Conservation (phyloP, 2,797 vertebrate species). For the Oreonectes daqikongensis region DNA sequence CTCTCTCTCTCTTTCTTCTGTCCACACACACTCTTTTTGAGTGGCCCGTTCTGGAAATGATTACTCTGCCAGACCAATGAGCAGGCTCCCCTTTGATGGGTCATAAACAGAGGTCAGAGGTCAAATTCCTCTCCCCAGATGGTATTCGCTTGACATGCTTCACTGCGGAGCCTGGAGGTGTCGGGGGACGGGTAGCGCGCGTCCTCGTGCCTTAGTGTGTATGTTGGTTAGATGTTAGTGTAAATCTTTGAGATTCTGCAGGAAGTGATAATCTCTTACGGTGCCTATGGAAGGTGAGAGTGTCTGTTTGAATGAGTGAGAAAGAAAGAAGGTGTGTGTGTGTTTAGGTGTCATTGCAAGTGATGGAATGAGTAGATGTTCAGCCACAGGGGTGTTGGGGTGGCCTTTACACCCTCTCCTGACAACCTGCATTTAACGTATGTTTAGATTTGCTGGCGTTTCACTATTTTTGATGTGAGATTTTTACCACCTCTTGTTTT, state of each 20-base stretch:
- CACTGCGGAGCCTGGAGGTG: constrained; percentile 31
- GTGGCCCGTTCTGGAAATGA: constrained; percentile 53
- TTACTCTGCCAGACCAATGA: constrained; percentile 52
- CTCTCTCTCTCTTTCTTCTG: constrained; percentile 40
- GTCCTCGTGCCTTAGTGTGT: constrained; percentile 20
- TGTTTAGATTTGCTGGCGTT: constrained; percentile 3
- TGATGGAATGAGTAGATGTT: constrained; percentile 31
- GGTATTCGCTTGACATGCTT: constrained; percentile 64
- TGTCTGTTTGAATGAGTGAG: constrained; percentile 10
- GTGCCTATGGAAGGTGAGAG: constrained; percentile 1
- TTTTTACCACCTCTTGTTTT: background rate
- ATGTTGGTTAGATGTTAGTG: constrained; percentile 14
- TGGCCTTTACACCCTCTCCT: constrained; percentile 35
- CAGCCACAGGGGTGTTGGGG: constrained; percentile 35
- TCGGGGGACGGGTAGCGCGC: constrained; percentile 17
- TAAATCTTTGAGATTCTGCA: constrained; percentile 5
- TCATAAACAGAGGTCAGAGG: constrained; percentile 68
- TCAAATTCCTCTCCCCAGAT: constrained; percentile 74
- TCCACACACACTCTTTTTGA: constrained; percentile 21
- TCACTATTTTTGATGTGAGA: constrained; percentile 22
- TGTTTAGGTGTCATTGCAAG: constrained; percentile 25
- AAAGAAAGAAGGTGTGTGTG: constrained; percentile 17
- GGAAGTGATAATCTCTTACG: constrained; percentile 4
- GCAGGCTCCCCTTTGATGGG: constrained; percentile 55
- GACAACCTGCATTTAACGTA: constrained; percentile 27